A percentile compares a stretch with the other conserved stretches of the same genome.
phyloP scores from a whole-genome alignment of 2,888 invertebrate genomes.

The Cecidostiba fungosa region DNA sequence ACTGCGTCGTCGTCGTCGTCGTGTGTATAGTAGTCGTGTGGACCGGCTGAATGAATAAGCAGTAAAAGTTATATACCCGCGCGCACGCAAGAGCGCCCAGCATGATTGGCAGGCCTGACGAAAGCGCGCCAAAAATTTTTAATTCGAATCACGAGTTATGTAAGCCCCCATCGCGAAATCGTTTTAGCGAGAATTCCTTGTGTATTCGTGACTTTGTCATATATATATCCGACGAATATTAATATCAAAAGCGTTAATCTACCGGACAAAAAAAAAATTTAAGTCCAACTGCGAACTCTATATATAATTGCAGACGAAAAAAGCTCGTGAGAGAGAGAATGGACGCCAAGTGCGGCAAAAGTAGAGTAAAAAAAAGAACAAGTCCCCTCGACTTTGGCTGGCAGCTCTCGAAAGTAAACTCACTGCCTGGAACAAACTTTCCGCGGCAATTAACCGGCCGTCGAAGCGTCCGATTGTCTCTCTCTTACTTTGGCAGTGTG shows the following conservation, averaged over 20 bases:
- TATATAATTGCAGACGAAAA: neutral
- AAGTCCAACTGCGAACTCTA: too few species aligned
- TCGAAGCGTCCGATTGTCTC: constrained; percentile 7
- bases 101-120: constrained; percentile 29
- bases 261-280: too few species aligned
- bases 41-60: constrained; percentile 14
- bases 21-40: too few species aligned
- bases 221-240: too few species aligned
- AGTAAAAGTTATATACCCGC: constrained; percentile 14
- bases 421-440: neutral
- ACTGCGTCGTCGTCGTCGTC: neutral
- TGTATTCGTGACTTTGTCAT: too few species aligned
- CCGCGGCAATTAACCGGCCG: constrained; percentile 5
- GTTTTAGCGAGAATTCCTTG: too few species aligned
- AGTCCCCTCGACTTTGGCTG: neutral
- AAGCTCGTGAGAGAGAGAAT: neutral
- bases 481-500: neutral
- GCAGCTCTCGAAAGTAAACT: constrained; percentile 6
- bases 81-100: neutral
- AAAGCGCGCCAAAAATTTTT: constrained; percentile 40
- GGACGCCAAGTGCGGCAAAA: neutral
- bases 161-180: constrained; percentile 11
- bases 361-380: neutral
- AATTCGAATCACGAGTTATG: constrained; percentile 44
- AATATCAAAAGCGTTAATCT: too few species aligned